These are phyloP conservation scores for Platyrinchus mystaceus DNA, from an alignment of 2,797 vertebrate genomes.

Conservation along the genomic window DNA sequence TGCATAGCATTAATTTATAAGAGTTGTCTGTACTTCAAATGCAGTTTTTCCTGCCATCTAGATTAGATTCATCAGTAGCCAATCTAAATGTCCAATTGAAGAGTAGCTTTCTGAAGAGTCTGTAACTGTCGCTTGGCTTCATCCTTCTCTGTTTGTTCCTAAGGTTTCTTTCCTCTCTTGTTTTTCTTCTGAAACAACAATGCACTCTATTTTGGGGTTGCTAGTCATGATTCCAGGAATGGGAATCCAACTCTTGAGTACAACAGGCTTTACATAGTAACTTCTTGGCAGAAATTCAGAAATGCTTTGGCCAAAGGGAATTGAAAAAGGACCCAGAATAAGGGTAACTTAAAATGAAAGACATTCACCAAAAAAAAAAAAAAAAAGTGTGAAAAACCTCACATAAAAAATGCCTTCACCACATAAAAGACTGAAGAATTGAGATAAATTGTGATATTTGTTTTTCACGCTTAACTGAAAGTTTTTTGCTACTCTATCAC, in stretches of 20 bases:
- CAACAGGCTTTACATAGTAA: constrained; percentile 72
- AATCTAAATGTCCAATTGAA: constrained; percentile 31
- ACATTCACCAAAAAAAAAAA: no score
- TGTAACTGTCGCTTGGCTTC: constrained; percentile 53
- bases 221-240: constrained; percentile 72
- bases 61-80: constrained; percentile 20
- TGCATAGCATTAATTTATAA: constrained; percentile 30
- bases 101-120: constrained; percentile 40
- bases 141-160: constrained; percentile 50
- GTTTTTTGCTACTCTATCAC: constrained; percentile 47
- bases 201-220: constrained; percentile 72
- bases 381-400: background rate
- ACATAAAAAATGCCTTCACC: constrained; percentile 7
- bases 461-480: constrained; percentile 61
- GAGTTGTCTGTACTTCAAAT: background rate
- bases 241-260: constrained; percentile 69
- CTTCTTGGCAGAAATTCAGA: constrained; percentile 72
- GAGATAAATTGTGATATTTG: constrained; percentile 62
- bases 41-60: background rate
- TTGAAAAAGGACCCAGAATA: constrained; percentile 52
- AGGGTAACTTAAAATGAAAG: constrained; percentile 62
- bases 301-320: constrained; percentile 64
- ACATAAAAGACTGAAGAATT: constrained; percentile 45
- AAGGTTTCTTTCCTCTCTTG: constrained; percentile 56
- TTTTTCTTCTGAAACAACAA: constrained; percentile 69